Evolutionary conservation across 92 coral and sea anemone genomes (phyloP).

Genomic region (Zoanthus sansibaricus): DNA sequence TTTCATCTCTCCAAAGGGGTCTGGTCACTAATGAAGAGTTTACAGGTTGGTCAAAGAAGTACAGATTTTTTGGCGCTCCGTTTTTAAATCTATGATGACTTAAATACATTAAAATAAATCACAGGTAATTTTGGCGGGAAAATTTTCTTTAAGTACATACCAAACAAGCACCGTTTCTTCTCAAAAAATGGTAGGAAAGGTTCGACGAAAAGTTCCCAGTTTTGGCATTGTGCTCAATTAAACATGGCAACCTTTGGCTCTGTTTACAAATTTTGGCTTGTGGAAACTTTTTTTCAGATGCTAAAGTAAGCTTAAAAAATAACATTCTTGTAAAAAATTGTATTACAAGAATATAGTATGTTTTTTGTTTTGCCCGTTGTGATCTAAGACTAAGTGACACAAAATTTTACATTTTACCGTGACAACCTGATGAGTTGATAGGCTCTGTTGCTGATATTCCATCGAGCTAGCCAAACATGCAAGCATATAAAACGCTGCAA

Average conservation of each 20-base stretch:
- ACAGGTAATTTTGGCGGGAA: neutral
- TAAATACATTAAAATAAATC: neutral
- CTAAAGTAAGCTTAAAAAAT: too few species aligned
- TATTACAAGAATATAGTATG: neutral
- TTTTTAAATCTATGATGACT: neutral
- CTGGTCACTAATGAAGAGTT: too few species aligned
- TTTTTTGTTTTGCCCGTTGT: neutral
- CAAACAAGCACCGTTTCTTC: neutral
- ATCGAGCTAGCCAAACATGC: neutral
- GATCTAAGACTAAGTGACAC: neutral
- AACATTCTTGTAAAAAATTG: neutral
- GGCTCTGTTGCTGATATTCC: neutral
- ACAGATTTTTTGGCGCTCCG: neutral
- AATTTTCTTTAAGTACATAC: neutral
- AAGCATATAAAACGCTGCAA: too few species aligned
- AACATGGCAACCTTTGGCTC: too few species aligned
- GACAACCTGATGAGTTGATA: neutral
- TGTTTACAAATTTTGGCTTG: neutral
- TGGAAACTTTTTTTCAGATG: neutral
- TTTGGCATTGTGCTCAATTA: neutral
- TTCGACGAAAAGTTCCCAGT: too few species aligned
- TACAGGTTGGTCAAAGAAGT: neutral
- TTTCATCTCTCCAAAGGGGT: neutral
- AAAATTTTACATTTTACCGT: neutral
- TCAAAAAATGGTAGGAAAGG: neutral